A percentile compares a stretch with the other conserved stretches of the same genome.
These are phyloP conservation scores for Patiria pectinifera DNA, from an alignment of 53 echinoderm and acorn worm genomes.

Conservation along the genomic window DNA sequence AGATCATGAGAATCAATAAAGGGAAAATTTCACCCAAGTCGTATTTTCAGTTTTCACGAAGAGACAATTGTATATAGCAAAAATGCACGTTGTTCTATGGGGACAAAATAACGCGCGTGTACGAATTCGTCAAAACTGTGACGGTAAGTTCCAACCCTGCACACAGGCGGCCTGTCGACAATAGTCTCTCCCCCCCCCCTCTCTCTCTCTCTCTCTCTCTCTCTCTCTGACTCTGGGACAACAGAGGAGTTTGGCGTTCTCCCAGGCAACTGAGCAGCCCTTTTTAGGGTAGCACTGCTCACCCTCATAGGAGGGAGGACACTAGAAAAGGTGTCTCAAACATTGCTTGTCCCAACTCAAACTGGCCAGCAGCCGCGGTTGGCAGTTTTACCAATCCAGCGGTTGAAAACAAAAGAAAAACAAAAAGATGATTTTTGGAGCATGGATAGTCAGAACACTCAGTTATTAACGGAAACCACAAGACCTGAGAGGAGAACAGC, in stretches of 20 bases:
- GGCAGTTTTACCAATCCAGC: not conserved
- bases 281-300: slow-evolving; percentile 20
- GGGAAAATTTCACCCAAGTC: no score
- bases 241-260: slow-evolving; percentile 11
- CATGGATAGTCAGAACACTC: no score
- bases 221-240: not conserved
- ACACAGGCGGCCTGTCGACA: not conserved
- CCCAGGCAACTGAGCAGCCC: slow-evolving; percentile 5
- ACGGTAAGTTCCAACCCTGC: slow-evolving; percentile 21
- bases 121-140: no score
- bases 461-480: no score
- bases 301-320: slow-evolving; percentile 11
- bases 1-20: no score
- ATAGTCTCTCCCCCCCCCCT: not conserved
- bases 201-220: no score
- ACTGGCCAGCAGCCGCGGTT: not conserved
- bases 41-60: no score
- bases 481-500: no score
- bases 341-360: not conserved
- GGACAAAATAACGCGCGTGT: no score
- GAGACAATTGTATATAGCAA: no score
- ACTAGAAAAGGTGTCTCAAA: slow-evolving; percentile 10
- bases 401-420: not conserved
- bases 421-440: no score
- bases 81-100: no score